Evolutionary conservation across 2,888 invertebrate species (phyloP).

Genomic region (Lottia scabra): DNA sequence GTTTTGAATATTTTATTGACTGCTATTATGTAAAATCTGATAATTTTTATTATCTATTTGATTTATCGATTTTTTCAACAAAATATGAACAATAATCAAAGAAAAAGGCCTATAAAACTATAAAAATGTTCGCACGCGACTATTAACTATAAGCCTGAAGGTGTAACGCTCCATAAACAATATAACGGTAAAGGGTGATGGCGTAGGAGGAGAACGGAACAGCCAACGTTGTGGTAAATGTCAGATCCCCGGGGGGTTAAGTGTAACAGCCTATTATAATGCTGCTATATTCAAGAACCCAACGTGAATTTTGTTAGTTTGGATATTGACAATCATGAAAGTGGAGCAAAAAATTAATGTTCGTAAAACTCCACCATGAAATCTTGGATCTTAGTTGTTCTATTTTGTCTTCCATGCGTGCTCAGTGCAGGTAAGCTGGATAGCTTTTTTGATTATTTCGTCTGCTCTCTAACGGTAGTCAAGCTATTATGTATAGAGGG

Average conservation of each 20-base stretch:
- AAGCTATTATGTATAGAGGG: background rate
- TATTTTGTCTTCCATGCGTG: background rate
- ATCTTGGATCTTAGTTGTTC: background rate
- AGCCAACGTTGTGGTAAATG: conserved; percentile 2
- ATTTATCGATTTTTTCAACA: too few species aligned
- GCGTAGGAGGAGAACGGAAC: background rate
- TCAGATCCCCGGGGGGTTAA: conserved; percentile 3
- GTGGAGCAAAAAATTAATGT: background rate
- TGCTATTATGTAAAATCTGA: too few species aligned
- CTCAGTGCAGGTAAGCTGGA: background rate
- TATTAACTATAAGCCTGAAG: too few species aligned
- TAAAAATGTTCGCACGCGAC: too few species aligned
- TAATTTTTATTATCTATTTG: too few species aligned
- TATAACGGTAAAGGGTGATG: background rate
- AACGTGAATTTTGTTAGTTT: background rate
- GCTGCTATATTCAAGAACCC: background rate
- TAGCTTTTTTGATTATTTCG: background rate
- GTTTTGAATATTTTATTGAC: too few species aligned
- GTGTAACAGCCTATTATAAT: conserved; percentile 5
- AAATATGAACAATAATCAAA: too few species aligned
- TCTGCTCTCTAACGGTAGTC: background rate
- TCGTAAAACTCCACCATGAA: background rate
- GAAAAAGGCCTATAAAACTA: too few species aligned
- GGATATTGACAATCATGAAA: conserved; percentile 1
- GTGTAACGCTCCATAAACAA: too few species aligned